Conservation (phyloP, 2,797 vertebrate species). For the Acipenser ruthenus region DNA sequence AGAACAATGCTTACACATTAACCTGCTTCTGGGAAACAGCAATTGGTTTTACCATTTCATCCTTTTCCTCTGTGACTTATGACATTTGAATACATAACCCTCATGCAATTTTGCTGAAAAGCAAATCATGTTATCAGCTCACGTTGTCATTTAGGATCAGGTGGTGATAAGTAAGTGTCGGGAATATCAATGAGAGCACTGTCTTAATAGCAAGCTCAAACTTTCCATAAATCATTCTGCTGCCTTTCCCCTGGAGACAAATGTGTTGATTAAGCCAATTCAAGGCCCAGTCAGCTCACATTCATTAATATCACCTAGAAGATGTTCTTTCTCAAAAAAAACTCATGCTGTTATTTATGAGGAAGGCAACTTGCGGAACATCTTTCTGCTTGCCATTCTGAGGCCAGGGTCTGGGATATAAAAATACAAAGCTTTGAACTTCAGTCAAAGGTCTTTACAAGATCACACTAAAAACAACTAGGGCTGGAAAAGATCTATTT, state of each 20-base stretch:
- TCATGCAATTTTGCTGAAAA: neutral
- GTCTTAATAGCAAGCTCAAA: neutral
- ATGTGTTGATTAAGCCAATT: slow-evolving; percentile 8
- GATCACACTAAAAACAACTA: too few relatives aligned
- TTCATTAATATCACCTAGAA: neutral
- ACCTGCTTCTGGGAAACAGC: too few relatives aligned
- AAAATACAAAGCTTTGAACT: neutral
- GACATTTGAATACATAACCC: neutral
- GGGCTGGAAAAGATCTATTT: too few relatives aligned
- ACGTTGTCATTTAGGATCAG: neutral
- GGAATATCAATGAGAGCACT: slow-evolving; percentile 4
- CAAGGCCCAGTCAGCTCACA: slow-evolving; percentile 10
- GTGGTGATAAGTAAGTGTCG: neutral
- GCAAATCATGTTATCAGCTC: slow-evolving; percentile 6
- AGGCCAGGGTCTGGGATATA: neutral
- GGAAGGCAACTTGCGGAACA: neutral
- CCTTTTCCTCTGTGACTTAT: too few relatives aligned
- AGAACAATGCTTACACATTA: too few relatives aligned
- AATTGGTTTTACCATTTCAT: too few relatives aligned
- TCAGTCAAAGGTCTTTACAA: neutral
- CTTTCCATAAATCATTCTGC: slow-evolving; percentile 4
- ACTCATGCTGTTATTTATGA: neutral
- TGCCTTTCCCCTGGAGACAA: neutral
- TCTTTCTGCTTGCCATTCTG: neutral
- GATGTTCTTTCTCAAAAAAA: slow-evolving; percentile 1